Percentiles rank a stretch among this genome's conserved stretches.
Evolutionary conservation across 2,113 vertebrate genomes (phyloP).

Genomic region (Antidorcas marsupialis): DNA sequence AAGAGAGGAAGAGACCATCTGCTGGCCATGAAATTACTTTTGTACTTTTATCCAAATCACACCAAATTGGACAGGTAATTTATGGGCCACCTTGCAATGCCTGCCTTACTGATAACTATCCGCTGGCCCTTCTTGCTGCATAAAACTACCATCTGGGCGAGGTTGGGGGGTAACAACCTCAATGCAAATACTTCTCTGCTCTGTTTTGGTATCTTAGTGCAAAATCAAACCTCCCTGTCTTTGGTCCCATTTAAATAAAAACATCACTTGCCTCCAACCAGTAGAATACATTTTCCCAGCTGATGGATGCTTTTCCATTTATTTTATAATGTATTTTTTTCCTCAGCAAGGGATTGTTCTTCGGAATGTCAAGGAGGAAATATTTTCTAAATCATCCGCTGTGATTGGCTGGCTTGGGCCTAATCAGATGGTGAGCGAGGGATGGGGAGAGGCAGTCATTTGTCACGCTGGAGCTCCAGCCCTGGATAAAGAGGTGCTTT

Average conservation of each 20-base stretch:
- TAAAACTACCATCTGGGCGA: slow-evolving; percentile 40
- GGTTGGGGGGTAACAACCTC: slow-evolving; percentile 31
- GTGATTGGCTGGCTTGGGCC: slow-evolving; percentile 76
- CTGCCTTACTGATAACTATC: slow-evolving; percentile 43
- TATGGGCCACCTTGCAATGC: background rate
- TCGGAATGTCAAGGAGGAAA: slow-evolving; percentile 82
- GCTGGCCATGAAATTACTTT: background rate
- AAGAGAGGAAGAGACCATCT: background rate
- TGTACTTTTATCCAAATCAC: slow-evolving; percentile 10
- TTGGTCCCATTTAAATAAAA: slow-evolving; percentile 80
- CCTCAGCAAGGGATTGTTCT: slow-evolving; percentile 80
- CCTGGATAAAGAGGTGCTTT: slow-evolving; percentile 79
- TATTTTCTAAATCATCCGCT: slow-evolving; percentile 79
- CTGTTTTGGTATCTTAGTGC: slow-evolving; percentile 61
- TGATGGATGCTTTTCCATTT: slow-evolving; percentile 87
- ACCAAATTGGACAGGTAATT: slow-evolving; percentile 34
- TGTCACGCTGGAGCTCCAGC: slow-evolving; percentile 73
- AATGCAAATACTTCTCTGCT: slow-evolving; percentile 65
- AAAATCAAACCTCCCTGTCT: slow-evolving; percentile 65
- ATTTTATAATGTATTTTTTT: slow-evolving; percentile 83
- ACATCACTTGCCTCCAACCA: slow-evolving; percentile 74
- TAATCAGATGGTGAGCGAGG: slow-evolving; percentile 77
- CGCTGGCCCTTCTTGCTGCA: background rate
- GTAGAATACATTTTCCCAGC: slow-evolving; percentile 79
- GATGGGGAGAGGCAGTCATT: slow-evolving; percentile 66